Conservation (phyloP, 2,113 vertebrate species). For the Holacanthus passer region DNA sequence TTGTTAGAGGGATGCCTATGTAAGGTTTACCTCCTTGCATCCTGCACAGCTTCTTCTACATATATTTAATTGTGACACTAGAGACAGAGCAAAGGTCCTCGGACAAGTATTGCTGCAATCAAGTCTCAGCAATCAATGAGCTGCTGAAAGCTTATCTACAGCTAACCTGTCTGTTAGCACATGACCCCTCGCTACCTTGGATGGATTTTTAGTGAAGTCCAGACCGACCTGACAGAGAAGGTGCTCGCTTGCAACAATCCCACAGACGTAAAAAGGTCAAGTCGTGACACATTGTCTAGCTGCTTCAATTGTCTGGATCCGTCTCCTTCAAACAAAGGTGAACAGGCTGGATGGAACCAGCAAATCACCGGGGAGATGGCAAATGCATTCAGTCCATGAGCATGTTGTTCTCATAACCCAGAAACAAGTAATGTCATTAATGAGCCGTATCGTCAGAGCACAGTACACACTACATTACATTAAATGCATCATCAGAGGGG, state of each 20-base stretch:
- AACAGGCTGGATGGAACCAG: constrained; percentile 10
- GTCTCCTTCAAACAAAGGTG: constrained; percentile 33
- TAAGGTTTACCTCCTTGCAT: constrained; percentile 14
- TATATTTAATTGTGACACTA: constrained; percentile 34
- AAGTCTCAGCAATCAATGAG: constrained; percentile 64
- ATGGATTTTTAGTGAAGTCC: constrained; percentile 18
- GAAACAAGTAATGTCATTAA: constrained; percentile 46
- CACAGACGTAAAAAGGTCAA: neutral
- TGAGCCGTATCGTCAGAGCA: constrained; percentile 29
- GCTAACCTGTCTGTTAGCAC: constrained; percentile 52
- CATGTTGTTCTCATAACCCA: constrained; percentile 33
- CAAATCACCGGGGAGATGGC: constrained; percentile 21
- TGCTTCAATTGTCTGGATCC: constrained; percentile 8
- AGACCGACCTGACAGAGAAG: constrained; percentile 3
- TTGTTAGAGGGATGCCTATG: constrained; percentile 1
- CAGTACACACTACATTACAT: constrained; percentile 20
- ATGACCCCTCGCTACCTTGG: constrained; percentile 29
- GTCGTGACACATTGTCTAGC: neutral
- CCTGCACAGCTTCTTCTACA: constrained; percentile 39
- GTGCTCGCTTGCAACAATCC: neutral
- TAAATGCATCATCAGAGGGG: constrained; percentile 22
- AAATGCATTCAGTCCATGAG: constrained; percentile 27
- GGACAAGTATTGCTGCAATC: constrained; percentile 46
- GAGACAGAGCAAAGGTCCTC: constrained; percentile 70
- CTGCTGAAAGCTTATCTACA: constrained; percentile 63